Conservation (phyloP, 1,140 invertebrate species). For the Hycleus cichorii region DNA sequence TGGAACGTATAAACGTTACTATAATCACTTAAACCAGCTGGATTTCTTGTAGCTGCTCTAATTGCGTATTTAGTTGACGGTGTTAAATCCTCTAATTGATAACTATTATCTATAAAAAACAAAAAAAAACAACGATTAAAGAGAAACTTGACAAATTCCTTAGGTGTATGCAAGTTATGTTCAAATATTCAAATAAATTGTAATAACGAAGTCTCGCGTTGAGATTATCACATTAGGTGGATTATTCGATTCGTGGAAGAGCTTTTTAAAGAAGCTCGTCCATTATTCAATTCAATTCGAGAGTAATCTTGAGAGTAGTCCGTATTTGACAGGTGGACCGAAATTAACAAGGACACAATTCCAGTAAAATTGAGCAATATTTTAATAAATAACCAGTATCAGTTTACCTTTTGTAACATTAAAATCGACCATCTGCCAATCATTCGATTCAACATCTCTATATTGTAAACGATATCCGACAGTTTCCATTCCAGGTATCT, state of each 20-base stretch:
- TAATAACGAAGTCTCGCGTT: no score
- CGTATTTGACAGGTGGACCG: no score
- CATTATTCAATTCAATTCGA: no score
- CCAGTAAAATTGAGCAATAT: neutral
- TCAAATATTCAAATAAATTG: no score
- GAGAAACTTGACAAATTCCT: no score
- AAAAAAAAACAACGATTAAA: neutral
- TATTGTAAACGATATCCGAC: slow-evolving; percentile 26
- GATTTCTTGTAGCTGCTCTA: slow-evolving; percentile 33
- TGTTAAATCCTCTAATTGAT: slow-evolving; percentile 22
- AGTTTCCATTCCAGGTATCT: slow-evolving; percentile 17
- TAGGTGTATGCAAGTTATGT: no score
- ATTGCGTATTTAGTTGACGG: slow-evolving; percentile 34
- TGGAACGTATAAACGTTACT: slow-evolving; percentile 19
- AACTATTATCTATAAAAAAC: slow-evolving; percentile 27
- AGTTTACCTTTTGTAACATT: slow-evolving; percentile 20
- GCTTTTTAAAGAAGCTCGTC: no score
- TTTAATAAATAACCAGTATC: neutral
- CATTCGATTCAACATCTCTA: slow-evolving; percentile 12
- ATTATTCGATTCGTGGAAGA: no score
- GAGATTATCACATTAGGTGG: no score
- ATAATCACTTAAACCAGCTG: slow-evolving; percentile 34
- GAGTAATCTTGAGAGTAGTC: no score
- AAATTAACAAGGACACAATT: no score
- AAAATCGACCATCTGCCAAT: slow-evolving; percentile 24